Percentiles rank a stretch among this genome's conserved stretches.
Evolutionary conservation across 2,113 vertebrate species (phyloP).

Genomic region (Halichoerus grypus): DNA sequence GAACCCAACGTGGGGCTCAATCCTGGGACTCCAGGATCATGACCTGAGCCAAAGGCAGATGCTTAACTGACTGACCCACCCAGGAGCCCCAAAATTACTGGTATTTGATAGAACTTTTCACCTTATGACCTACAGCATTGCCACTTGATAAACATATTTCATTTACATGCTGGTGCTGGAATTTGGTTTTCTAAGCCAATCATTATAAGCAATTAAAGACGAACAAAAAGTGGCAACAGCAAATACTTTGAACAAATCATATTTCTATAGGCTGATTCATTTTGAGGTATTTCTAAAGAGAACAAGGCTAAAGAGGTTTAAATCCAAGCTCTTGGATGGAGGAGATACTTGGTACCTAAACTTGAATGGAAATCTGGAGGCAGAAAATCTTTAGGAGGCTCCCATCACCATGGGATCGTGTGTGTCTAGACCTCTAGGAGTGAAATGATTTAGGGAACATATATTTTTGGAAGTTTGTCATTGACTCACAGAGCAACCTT

Average conservation of each 20-base stretch:
- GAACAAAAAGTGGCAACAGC: background rate
- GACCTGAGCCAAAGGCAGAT: too few relatives aligned
- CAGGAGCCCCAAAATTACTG: background rate
- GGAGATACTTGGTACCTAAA: background rate
- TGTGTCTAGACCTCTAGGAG: background rate
- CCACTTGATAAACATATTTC: background rate
- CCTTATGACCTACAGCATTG: background rate
- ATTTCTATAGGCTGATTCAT: background rate
- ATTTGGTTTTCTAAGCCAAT: background rate
- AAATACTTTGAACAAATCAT: background rate
- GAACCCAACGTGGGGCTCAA: too few relatives aligned
- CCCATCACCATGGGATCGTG: too few relatives aligned
- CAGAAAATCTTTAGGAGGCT: background rate
- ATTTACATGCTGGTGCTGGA: too few relatives aligned
- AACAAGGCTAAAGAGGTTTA: background rate
- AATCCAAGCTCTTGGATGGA: background rate
- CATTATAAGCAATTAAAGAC: background rate
- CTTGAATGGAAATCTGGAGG: background rate
- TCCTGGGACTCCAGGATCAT: too few relatives aligned
- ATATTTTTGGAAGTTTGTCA: background rate
- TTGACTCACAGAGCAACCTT: background rate
- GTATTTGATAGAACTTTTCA: background rate
- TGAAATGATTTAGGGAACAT: background rate
- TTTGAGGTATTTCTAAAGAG: background rate
- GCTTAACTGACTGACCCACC: too few relatives aligned